Evolutionary conservation across 1,140 invertebrate species (phyloP), one percentile per base, ranked within the genome.

Genomic region (Pogonomyrmex californicus): DNA sequence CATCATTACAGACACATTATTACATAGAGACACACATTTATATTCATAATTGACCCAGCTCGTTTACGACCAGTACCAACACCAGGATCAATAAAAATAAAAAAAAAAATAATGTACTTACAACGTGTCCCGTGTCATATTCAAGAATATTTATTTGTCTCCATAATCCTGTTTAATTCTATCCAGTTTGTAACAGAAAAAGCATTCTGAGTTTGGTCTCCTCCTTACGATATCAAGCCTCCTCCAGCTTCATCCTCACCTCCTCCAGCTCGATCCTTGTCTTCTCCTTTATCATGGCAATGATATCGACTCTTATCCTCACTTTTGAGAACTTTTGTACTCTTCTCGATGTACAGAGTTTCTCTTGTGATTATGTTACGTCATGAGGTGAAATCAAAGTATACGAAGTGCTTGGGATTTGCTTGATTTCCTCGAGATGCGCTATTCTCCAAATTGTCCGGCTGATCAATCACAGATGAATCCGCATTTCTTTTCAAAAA

Each of bases 211-310:
- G 86, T 7, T 88, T 89, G 17, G 92, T 92, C 4, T 93, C 92
- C 36, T 93, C 92, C 63, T 93, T 93, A 4, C 88, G 90, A 82
- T 92, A 93, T 49, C 91, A 87, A 49, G 92, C 92, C 60, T 93
- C 92, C 56, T 93, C 92, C 33, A 93, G 81, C 51, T 92, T 93
- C 47, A 93, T 85, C 44, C 87, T 90, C 9, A 91, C 91, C 54
- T 93, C 92, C 36, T 93, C 92, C 33, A 93, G 81, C 51, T 92
- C 92, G 54, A 93, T 85, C 44, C 87, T 90, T 7, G 92, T 91
- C 54, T 93, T 92, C 36, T 93, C 92, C 54, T 93, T 93, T 33
- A 92, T 65, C 81, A 93, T 88, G 0, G 91, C 88, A 0, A 92
- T 92, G 14, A 90, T 91, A 17, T 93, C 91, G 12, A 93, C 89